Percentiles rank a stretch among this genome's conserved stretches.
Evolutionary conservation across 2,113 vertebrate genomes (phyloP).

Genomic region (Spilogale gracilis): DNA sequence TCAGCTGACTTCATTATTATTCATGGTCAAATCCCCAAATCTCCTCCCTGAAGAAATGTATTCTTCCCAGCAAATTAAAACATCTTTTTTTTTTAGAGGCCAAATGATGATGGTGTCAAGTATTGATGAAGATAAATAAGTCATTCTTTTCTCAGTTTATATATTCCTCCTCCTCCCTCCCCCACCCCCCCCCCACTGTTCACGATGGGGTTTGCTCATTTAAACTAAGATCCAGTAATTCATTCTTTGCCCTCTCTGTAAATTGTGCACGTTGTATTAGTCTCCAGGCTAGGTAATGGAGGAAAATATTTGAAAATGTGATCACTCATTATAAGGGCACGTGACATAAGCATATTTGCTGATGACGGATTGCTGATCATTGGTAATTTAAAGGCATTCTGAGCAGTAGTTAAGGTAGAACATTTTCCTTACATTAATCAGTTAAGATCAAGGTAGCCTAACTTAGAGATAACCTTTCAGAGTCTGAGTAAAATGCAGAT

Average conservation of each 20-base stretch:
- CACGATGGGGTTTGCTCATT: conserved; percentile 69
- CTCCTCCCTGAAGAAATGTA: conserved; percentile 80
- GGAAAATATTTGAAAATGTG: conserved; percentile 78
- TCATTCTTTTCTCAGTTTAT: conserved; percentile 80
- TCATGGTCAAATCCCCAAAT: conserved; percentile 83
- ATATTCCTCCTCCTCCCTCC: background rate
- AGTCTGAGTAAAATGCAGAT: conserved; percentile 53
- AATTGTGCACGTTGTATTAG: conserved; percentile 61
- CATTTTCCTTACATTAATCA: conserved; percentile 73
- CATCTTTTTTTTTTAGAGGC: conserved; percentile 80
- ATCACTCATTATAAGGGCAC: conserved; percentile 79
- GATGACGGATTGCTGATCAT: conserved; percentile 69
- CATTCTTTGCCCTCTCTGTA: conserved; percentile 60
- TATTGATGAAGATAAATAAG: conserved; percentile 89
- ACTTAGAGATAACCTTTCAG: conserved; percentile 39
- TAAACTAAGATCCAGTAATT: conserved; percentile 73
- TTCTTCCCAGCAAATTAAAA: conserved; percentile 87
- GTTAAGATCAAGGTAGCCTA: conserved; percentile 26
- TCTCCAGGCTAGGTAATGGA: conserved; percentile 69
- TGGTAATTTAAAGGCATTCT: conserved; percentile 77
- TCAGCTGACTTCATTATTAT: conserved; percentile 87
- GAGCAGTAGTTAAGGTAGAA: conserved; percentile 72
- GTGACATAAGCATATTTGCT: conserved; percentile 81
- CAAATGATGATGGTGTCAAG: conserved; percentile 88
- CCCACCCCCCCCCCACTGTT: conserved; percentile 49